A percentile compares a stretch with the other conserved stretches of the same genome.
phyloP scores from a whole-genome alignment of 2,888 invertebrate species.

The Brachynemurus nebulosus region DNA sequence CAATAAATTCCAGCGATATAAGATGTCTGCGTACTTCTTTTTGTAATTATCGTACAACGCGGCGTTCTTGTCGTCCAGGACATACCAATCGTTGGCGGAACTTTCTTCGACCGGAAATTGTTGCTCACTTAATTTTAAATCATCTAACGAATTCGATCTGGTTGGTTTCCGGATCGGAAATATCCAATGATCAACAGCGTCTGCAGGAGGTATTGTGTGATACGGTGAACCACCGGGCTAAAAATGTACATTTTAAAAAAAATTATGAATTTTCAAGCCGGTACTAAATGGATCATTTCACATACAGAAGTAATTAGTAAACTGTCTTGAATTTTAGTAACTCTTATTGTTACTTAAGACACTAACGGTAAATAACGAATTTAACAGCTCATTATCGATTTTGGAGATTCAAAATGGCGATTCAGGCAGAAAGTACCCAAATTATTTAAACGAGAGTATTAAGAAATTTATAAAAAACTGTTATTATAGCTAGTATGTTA shows the following conservation, averaged over 20 bases:
- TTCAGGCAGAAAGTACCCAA: too few relatives aligned
- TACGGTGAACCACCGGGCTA: conserved; percentile 75
- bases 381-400: background rate
- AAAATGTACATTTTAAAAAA: conserved; percentile 15
- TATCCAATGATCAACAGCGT: conserved; percentile 66
- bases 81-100: conserved; percentile 24
- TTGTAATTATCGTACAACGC: conserved; percentile 72
- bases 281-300: background rate
- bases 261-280: background rate
- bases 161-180: conserved; percentile 53
- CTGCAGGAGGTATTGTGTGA: conserved; percentile 73
- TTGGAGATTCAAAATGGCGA: background rate
- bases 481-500: too few relatives aligned
- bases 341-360: too few relatives aligned
- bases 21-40: conserved; percentile 73
- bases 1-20: conserved; percentile 72
- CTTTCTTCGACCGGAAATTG: conserved; percentile 20
- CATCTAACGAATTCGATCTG: conserved; percentile 74
- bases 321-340: too few relatives aligned
- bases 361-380: background rate
- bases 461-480: too few relatives aligned
- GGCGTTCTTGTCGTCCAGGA: conserved; percentile 33
- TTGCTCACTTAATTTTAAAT: conserved; percentile 36
- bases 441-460: too few relatives aligned
- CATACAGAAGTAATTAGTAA: background rate